Percentiles rank a stretch among this genome's conserved stretches.
phyloP scores from a whole-genome alignment of 2,113 vertebrate species.

The Ariopsis seemanni region DNA sequence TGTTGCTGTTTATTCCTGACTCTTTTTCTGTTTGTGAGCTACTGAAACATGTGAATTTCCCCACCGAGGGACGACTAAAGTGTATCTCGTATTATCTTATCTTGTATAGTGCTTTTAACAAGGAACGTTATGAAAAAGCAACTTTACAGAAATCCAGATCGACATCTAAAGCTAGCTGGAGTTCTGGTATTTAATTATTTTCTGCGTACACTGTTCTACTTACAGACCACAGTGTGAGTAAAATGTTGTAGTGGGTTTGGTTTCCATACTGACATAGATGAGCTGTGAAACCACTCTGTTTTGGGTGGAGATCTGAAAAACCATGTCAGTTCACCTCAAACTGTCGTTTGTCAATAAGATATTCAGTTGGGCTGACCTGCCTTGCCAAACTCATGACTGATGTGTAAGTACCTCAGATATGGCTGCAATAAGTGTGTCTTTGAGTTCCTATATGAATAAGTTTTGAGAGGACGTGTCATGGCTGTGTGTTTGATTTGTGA shows the following conservation, averaged over 20 bases:
- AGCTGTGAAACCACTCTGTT: conserved; percentile 8
- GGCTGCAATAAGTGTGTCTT: not conserved
- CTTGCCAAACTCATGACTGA: conserved; percentile 18
- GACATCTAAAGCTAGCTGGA: not conserved
- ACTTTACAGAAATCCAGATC: not conserved
- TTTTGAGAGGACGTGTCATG: not conserved
- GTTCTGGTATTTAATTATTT: not conserved
- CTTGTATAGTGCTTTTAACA: too few relatives aligned
- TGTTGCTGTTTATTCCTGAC: too few relatives aligned
- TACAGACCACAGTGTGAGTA: not conserved
- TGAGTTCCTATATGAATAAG: not conserved
- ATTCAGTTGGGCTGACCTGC: not conserved
- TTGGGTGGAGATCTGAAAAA: not conserved
- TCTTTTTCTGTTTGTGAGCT: too few relatives aligned
- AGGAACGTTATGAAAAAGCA: not conserved
- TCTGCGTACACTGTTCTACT: not conserved
- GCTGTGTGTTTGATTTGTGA: not conserved
- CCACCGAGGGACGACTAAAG: too few relatives aligned
- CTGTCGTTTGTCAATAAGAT: not conserved
- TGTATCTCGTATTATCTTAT: too few relatives aligned
- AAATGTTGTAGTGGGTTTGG: not conserved
- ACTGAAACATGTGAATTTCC: too few relatives aligned
- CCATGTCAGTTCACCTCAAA: not conserved
- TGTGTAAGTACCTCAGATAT: not conserved
- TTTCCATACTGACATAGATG: not conserved